These are phyloP conservation scores for Moxostoma hubbsi DNA, from an alignment of 2,797 vertebrate genomes.

Conservation along the genomic window DNA sequence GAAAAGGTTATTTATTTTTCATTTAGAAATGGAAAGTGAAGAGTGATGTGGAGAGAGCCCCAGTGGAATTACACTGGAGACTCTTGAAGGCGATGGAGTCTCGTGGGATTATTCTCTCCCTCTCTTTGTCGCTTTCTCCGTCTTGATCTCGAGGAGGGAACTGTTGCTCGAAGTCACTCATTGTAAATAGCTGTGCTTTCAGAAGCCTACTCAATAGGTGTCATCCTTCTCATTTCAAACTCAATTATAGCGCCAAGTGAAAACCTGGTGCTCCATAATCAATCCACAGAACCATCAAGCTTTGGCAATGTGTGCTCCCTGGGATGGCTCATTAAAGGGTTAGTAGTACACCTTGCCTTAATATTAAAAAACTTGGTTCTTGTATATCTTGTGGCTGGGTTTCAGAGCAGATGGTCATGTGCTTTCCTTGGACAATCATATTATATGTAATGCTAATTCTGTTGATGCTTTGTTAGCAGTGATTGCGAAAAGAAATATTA, in stretches of 20 bases:
- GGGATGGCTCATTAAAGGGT: slow-evolving; percentile 31
- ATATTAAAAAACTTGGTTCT: slow-evolving; percentile 23
- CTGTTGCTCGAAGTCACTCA: slow-evolving; percentile 42
- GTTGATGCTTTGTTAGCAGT: not conserved
- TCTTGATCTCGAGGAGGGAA: slow-evolving; percentile 56
- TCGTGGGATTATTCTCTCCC: slow-evolving; percentile 62
- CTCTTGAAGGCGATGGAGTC: slow-evolving; percentile 60
- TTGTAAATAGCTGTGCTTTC: slow-evolving; percentile 50
- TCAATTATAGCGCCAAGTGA: slow-evolving; percentile 32
- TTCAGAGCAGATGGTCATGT: slow-evolving; percentile 18
- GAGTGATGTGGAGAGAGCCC: slow-evolving; percentile 64
- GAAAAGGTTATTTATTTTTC: slow-evolving; percentile 82
- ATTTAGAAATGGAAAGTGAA: slow-evolving; percentile 75
- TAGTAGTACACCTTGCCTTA: slow-evolving; percentile 14
- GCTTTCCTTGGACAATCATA: not conserved
- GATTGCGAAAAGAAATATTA: slow-evolving; percentile 14
- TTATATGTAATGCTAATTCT: not conserved
- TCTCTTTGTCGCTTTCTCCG: slow-evolving; percentile 52
- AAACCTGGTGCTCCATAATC: slow-evolving; percentile 34
- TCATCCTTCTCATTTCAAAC: slow-evolving; percentile 37
- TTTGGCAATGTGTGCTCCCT: not conserved
- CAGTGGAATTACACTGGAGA: slow-evolving; percentile 63
- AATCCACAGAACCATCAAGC: slow-evolving; percentile 27
- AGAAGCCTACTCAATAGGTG: slow-evolving; percentile 50
- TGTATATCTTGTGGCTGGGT: not conserved